Evolutionary conservation across 2,888 invertebrate genomes (phyloP), one percentile per base, ranked within the genome.

Genomic region (Timema podura): DNA sequence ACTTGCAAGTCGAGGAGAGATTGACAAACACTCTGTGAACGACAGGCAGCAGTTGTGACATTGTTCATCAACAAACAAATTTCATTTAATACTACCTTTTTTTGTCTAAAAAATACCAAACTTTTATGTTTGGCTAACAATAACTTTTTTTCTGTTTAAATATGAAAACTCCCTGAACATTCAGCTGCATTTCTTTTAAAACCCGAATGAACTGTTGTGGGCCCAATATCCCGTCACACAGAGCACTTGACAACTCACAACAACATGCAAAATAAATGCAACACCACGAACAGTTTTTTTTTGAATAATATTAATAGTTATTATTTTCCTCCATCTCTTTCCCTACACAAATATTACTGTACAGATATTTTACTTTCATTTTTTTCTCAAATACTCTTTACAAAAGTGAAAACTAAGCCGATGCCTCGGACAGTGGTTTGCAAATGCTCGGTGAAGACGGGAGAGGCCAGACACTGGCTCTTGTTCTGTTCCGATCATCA

Each of bases 281-380:
- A 64, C 67, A 68, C 68, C 68, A 51, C 65, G 69, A 64, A 65
- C 65, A 59, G 59, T 68, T 65, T 48, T 68, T 65, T 48, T 47
- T 67, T 72, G 64, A 71, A 51, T 51, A 61, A 61, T 61, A 61
- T 44, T 61, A 44, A 61, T 61, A 70, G 72, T 71, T 68, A 72
- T 70, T 57, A 84, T 84, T 82, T 80, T 85, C 84, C 83, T 84
- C 84, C 82, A 83, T 84, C 84, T 84, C 84, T 84, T 85, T 85
- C 85, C 85, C 85, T 85, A 84, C 85, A 85, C 84, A 85, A 83
- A 83, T 84, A 84, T 85, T 85, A 85, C 85, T 85, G 85, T 84
- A 84, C 83, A 83, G 71, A 70, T 70, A 70, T 68, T 73, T 71
- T 69, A 71, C 72, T 72, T 74, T 72, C 71, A 72, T 71, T 74